Conservation (phyloP, 2,888 invertebrate species). For the Diabrotica balteata region DNA sequence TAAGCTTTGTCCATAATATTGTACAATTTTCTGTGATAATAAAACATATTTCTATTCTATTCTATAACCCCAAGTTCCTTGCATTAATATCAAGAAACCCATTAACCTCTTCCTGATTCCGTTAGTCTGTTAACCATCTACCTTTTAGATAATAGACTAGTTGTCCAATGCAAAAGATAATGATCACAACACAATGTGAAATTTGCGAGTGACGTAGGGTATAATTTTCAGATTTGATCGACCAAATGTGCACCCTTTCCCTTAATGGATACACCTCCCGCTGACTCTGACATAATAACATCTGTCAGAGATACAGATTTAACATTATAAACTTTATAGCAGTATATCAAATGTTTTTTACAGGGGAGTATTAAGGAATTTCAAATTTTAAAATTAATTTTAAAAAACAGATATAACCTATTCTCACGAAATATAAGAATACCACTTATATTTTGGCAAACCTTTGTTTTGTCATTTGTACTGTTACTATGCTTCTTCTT, state of each 20-base stretch:
- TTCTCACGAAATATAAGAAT: too few species aligned
- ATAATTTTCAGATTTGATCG: conserved; percentile 38
- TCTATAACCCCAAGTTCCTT: conserved; percentile 1
- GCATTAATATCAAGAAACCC: conserved; percentile 2
- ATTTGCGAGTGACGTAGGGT: conserved; percentile 34
- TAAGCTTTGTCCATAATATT: too few species aligned
- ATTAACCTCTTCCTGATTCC: conserved; percentile 7
- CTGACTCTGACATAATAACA: conserved; percentile 42
- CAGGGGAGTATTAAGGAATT: too few species aligned
- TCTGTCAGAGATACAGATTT: conserved; percentile 45
- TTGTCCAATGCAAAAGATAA: conserved; percentile 19
- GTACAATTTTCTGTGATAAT: too few species aligned
- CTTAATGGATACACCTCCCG: conserved; percentile 40
- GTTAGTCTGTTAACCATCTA: conserved; percentile 1
- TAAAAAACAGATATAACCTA: too few species aligned
- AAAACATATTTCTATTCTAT: too few species aligned
- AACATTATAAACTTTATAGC: conserved; percentile 41
- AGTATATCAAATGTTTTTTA: neutral
- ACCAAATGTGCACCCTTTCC: conserved; percentile 34
- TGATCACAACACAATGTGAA: conserved; percentile 21
- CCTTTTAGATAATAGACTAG: conserved; percentile 15
- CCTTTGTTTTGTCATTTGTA: too few species aligned
- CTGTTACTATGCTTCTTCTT: too few species aligned
- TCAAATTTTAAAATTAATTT: too few species aligned
- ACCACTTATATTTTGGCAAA: too few species aligned